These are phyloP conservation scores for Thunnus thynnus DNA, from an alignment of 2,113 vertebrate species.

Conservation along the genomic window DNA sequence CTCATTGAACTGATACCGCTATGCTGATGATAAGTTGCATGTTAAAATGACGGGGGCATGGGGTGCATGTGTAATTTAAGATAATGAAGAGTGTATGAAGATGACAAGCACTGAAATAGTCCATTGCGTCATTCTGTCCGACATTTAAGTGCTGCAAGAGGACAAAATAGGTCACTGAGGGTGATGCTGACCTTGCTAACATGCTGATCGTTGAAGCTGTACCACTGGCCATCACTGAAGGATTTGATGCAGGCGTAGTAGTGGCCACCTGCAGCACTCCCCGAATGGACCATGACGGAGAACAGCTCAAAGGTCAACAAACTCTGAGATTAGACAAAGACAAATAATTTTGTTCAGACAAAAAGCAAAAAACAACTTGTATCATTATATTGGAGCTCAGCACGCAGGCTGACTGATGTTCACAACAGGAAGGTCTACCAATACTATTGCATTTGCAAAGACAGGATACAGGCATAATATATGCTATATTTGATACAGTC, in stretches of 20 bases:
- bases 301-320: conserved; percentile 96
- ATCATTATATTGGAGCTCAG: not conserved
- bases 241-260: conserved; percentile 99
- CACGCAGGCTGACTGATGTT: not conserved
- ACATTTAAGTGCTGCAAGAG: not conserved
- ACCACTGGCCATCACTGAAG: conserved; percentile 97
- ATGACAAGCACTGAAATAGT: not conserved
- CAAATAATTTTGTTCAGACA: conserved; percentile 8
- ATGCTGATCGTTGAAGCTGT: conserved; percentile 99
- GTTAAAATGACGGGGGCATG: not conserved
- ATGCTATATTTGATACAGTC: not conserved
- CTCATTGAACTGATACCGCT: not conserved
- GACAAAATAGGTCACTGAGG: not conserved
- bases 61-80: too few relatives aligned
- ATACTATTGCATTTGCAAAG: not conserved
- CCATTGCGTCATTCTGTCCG: not conserved
- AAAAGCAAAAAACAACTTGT: not conserved
- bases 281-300: conserved; percentile 99
- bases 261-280: conserved; percentile 98
- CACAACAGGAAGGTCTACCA: not conserved
- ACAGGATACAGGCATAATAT: not conserved
- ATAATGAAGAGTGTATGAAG: not conserved
- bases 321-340: conserved; percentile 82
- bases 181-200: conserved; percentile 93
- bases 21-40: not conserved